A percentile compares a stretch with the other conserved stretches of the same genome.
Conservation (phyloP, 2,113 vertebrate species). For the Sterna hirundo region DNA sequence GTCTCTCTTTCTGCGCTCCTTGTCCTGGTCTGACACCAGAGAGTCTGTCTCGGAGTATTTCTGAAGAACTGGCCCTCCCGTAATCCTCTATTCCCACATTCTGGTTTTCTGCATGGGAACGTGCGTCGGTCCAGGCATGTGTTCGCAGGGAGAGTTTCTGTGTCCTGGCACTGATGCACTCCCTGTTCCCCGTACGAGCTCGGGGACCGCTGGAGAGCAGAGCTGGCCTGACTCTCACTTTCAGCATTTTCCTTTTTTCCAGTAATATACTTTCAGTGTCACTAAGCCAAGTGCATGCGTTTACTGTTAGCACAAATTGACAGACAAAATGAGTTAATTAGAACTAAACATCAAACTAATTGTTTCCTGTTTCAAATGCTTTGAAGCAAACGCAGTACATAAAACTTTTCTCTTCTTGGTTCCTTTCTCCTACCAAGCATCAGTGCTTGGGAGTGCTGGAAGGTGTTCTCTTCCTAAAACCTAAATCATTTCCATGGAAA, state of each 20-base stretch:
- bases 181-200: rapidly evolving
- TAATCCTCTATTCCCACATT: rapidly evolving
- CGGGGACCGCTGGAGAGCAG: neutral
- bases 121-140: rapidly evolving
- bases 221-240: neutral
- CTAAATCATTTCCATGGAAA: neutral
- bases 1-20: neutral
- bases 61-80: neutral
- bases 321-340: conserved; percentile 8
- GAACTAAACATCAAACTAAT: conserved; percentile 22
- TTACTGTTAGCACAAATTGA: neutral
- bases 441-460: neutral
- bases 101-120: rapidly evolving
- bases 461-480: neutral
- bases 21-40: neutral
- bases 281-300: neutral
- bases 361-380: conserved; percentile 17
- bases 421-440: neutral
- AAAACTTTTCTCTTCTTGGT: neutral
- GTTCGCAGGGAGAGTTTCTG: neutral
- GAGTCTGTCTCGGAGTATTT: rapidly evolving
- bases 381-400: neutral
- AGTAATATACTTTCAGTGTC: neutral
- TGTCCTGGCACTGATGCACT: rapidly evolving
- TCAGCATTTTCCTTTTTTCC: neutral